Evolutionary conservation across 2,888 invertebrate genomes (phyloP), one percentile per base, ranked within the genome.

Genomic region (Sesia apiformis): DNA sequence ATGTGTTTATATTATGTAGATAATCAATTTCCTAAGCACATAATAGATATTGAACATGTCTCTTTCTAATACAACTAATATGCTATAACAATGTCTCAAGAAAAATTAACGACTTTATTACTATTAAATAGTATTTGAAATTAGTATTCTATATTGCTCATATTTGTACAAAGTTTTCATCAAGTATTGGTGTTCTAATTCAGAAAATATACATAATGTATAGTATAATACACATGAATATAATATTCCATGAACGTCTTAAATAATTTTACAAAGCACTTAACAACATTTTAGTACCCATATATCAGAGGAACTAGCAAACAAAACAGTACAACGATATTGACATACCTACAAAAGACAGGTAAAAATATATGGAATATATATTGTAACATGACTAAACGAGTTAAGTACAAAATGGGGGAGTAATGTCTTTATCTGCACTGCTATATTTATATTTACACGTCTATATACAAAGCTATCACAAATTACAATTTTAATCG

Each of bases 131-230:
- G 62, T 76, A 76, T 74, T 80, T 77, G 70, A 82, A 83, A 76
- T 81, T 76, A 77, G 64, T 76, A 78, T 78, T 76, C 84, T 88
- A 89, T 89, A 89, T 89, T 89, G 89, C 89, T 89, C 79, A 77
- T 84, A 74, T 88, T 89, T 89, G 89, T 89, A 89, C 89, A 88
- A 87, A 85, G 87, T 87, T 89, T 82, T 83, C 83, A 74, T 83
- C 70, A 81, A 77, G 76, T 83, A 84, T 89, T 88, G 89, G 88
- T 89, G 88, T 88, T 87, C 74, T 78, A 78, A 74, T 81, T 82
- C 76, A 75, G 78, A 84, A 84, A 83, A 85, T 87, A 83, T 81
- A 74, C 74, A 81, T 77, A 77, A 23, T 23, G 23, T 72, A 50
- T 50, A 50, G 7, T 40, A 40, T 39, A 50, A 50, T 50, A 38